Evolutionary conservation across 2,113 vertebrate genomes (phyloP), one percentile per base, ranked within the genome.

Genomic region (Bambusicola thoracicus): DNA sequence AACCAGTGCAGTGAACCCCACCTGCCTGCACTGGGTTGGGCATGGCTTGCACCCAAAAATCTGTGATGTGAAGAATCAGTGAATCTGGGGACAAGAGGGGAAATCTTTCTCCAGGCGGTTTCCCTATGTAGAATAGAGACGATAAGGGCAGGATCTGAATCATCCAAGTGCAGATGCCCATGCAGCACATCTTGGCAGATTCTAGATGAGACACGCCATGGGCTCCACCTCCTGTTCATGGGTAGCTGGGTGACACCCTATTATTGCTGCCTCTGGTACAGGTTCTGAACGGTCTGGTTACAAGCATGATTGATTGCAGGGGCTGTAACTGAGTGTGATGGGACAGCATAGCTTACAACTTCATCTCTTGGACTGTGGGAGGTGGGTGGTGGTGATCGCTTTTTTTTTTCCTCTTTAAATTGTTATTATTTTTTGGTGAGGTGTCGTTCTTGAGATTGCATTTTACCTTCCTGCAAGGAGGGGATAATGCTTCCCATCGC

Each of bases 1-100:
- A 65, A 13, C 20, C 0, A 0, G 36, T 27, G 24, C 0, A 0
- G 10, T 77, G 34, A 56, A 61, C 38, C 43, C 18, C 15, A 24
- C 49, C 46, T 89, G 18, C 30, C 17, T 76, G 4, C 72, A 30
- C 11, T 49, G 40, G 18, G 34, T 24, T 61, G 21, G 43, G 13
- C 17, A 3, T 80, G 25, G 21, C 18, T 69, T 53, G 16, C 18
- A 46, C 13, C 58, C 21, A 46, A 12, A 83, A 36, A 68, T 3
- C 68, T 65, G 58, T 77, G 73, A 70, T 1, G 2, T 29, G 32
- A 32, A 65, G 15, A 14, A n/a, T 65, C 16, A 49, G 3, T 44
- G 46, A 25, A 51, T 58, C 77, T 40, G 38, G n/a, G 8, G 13
- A 3, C 4, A 7, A 78, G 30, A 83, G 12, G 4, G 16, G 3